Percentiles rank a stretch among this genome's conserved stretches.
phyloP scores from a whole-genome alignment of 2,113 vertebrate species.

The Collichthys lucidus region DNA sequence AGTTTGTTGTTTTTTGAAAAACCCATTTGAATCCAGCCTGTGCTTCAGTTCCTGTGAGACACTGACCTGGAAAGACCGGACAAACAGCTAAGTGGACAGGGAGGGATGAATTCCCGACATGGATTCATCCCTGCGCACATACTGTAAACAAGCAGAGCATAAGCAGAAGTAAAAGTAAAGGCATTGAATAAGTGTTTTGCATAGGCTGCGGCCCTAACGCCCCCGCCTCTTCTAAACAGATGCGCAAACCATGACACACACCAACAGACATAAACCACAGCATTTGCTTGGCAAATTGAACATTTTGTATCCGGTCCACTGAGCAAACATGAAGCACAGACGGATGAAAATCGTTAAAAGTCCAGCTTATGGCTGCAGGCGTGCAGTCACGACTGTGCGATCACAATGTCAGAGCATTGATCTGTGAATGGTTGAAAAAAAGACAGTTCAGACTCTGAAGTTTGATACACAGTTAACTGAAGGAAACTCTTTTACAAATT shows the following conservation, averaged over 20 bases:
- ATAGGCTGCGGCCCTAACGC: not conserved
- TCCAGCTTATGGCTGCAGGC: constrained; percentile 59
- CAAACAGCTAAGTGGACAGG: constrained; percentile 44
- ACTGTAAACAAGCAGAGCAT: constrained; percentile 20
- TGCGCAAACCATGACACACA: constrained; percentile 1
- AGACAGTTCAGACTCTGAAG: not conserved
- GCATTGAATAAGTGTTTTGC: constrained; percentile 13
- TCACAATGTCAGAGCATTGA: constrained; percentile 62
- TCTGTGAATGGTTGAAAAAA: constrained; percentile 33
- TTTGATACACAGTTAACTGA: not conserved
- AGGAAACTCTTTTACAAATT: not conserved
- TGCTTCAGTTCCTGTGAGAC: constrained; percentile 31
- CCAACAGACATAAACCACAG: constrained; percentile 37
- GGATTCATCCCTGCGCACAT: constrained; percentile 17
- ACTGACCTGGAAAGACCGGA: constrained; percentile 61
- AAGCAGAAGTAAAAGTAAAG: constrained; percentile 32
- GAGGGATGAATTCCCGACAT: constrained; percentile 27
- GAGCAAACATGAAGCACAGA: constrained; percentile 47
- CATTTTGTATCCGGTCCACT: constrained; percentile 45
- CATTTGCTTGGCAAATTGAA: constrained; percentile 71
- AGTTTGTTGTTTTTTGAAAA: not conserved
- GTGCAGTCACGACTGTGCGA: not conserved
- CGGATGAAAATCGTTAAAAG: constrained; percentile 64
- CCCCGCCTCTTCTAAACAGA: constrained; percentile 13
- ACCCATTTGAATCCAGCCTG: constrained; percentile 23